Base-by-base conservation (phyloP, 92 coral and sea anemone genomes). In the Paramuricea clavata region DNA sequence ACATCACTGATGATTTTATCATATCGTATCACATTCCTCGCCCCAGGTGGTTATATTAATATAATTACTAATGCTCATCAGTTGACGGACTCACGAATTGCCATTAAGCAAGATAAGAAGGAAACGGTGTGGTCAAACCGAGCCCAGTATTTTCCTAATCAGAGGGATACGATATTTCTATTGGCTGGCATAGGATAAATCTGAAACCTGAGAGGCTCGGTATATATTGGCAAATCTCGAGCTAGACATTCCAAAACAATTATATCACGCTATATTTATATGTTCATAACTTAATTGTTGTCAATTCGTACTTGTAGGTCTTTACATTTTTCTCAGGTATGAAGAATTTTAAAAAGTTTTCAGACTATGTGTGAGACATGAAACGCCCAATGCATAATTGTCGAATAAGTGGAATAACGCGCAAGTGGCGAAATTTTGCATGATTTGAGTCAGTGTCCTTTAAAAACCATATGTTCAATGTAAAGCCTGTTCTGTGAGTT, bases 41-140 rank as follows among this genome's bases (percentile, higher is more conserved):
- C 84, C 25, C 32, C 84, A 67, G 84, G 84, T 79, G 84, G 84
- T 61, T 59, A 79, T 79, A 39, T n/a, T 79, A 79, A 79, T 79
- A 79, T 59, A 79, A 79, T 59, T 78, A 59, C 49, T 26, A 69
- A 59, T 76, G 64, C 39, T 16, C 82, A 76, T 79, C 84, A 79
- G 72, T 59, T 79, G 73, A 79, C 74, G 84, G 56, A 56, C 25
- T 52, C 84, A 8, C 59, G 84, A 79, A 79, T 79, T 79, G 54
- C 71, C 73, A 79, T 76, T 54, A 54, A 54, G 61, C 19, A 36
- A 79, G 84, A 79, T 79, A 79, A 79, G 84, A 79, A 79, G 84
- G 84, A 79, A 79, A 79, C 23, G 84, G 84, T 79, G 82, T 76
- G 84, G 73, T 61, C 84, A 79, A 76, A 54, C 82, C 82, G 25